Evolutionary conservation across 2,888 invertebrate genomes (phyloP), one percentile per base, ranked within the genome.

Genomic region (Mythimna vitellina): DNA sequence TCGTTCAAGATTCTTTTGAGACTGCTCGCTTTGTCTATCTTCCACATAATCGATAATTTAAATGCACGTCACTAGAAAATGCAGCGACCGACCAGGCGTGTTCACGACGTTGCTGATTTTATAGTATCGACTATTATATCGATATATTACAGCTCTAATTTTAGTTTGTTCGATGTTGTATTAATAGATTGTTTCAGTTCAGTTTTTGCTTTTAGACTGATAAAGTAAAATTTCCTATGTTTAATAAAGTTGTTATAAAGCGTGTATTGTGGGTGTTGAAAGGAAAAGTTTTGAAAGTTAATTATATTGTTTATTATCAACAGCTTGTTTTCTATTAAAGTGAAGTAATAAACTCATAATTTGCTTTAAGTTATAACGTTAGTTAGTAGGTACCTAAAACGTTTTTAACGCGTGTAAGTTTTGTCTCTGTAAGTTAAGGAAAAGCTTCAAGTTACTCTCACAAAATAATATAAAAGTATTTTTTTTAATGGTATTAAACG

Each of bases 11-110:
- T 88, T 88, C 87, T 89, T 88, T 78, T 73, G 76, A 84, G 81
- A 83, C 81, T 86, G 83, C 82, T 77, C 85, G 79, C 89, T 92
- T 91, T 92, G 92, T 91, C 90, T 90, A 85, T 87, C 84, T 87
- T 81, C 54, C 68, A 85, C 73, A 85, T 89, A 86, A 90, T 91
- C 91, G 91, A 90, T 89, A 90, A 89, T 91, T 89, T 87, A 86
- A 88, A 89, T 89, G 87, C 90, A 90, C 91, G 87, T 87, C 90
- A 90, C 90, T 90, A 86, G 79, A 80, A 82, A 78, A 80, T 77
- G 78, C 77, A 74, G 82, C 77, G 77, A 35, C 35, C 75, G 65
- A 72, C 77, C 84, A 66, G 73, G 78, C 84, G 81, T 82, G 87
- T 81, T 76, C 82, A 76, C 83, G 82, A 80, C 78, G 65, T 77